These are phyloP conservation scores for Aix galericulata DNA, from an alignment of 2,113 vertebrate species.

Conservation along the genomic window DNA sequence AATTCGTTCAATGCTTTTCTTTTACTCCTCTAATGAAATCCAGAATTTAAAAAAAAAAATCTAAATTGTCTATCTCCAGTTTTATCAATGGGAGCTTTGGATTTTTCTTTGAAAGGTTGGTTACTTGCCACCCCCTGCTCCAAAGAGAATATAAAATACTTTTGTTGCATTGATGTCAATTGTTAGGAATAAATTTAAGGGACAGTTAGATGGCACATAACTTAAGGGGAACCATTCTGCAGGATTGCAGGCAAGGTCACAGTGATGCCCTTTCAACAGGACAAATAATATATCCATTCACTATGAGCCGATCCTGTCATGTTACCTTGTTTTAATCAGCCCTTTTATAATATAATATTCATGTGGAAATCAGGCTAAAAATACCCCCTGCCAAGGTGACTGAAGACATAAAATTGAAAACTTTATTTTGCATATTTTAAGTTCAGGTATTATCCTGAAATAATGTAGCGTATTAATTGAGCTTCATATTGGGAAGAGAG, in stretches of 20 bases:
- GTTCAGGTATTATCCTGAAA: conserved; percentile 29
- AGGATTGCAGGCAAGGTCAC: conserved; percentile 50
- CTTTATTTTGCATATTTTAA: conserved; percentile 57
- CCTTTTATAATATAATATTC: conserved; percentile 57
- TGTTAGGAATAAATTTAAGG: conserved; percentile 15
- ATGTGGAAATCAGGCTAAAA: conserved; percentile 57
- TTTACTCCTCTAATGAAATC: neutral
- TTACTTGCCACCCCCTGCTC: neutral
- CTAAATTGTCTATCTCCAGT: neutral
- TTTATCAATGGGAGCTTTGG: conserved; percentile 1
- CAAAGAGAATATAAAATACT: neutral
- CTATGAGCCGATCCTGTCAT: neutral
- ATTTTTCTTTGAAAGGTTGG: conserved; percentile 12
- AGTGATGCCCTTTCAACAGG: conserved; percentile 44
- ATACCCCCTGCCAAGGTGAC: conserved; percentile 53
- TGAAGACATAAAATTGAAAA: conserved; percentile 38
- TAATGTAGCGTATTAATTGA: conserved; percentile 18
- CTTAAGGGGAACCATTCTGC: conserved; percentile 39
- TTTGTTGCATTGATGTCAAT: neutral
- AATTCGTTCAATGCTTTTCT: neutral
- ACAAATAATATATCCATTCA: conserved; percentile 54
- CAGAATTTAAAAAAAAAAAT: neutral
- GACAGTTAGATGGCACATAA: conserved; percentile 9
- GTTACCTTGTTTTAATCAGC: conserved; percentile 61
- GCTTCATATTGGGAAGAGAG: neutral